Evolutionary conservation across 2,888 invertebrate species (phyloP), one percentile per base, ranked within the genome.

Genomic region (Chymomyza fuscimana): DNA sequence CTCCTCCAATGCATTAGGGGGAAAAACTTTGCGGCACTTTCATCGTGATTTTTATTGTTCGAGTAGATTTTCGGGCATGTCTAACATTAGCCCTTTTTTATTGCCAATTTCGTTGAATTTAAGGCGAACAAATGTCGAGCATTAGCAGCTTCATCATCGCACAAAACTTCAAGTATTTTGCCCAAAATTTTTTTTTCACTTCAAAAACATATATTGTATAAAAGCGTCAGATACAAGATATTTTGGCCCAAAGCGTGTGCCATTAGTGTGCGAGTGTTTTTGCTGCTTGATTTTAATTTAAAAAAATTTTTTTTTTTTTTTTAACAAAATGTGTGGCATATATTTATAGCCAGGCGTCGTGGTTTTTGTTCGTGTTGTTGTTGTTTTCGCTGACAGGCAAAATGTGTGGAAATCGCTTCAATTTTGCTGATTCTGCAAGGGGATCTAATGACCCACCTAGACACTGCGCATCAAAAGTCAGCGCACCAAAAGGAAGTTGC

Each of bases 61-160:
- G n/a, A 61, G 59, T 78, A 22, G 59, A 65, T 65, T 70, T 73
- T 67, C 50, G 65, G 59, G 68, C 69, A 29, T 67, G 59, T 63
- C 64, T 58, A 67, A 71, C 73, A 81, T 80, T 81, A 86, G 86
- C 84, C 88, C 88, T 86, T 84, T 80, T 86, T 82, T 88, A 86
- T 86, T 84, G 85, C 77, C 87, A 79, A 86, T 86, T 82, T 76
- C 61, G 69, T 76, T 75, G 82, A 86, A 87, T 87, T 73, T 67
- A 79, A 81, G 74, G 73, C 70, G 65, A 72, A 70, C 76, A 81
- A 77, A 76, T 80, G 75, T 79, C 62, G 68, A n/a, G 29, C 63
- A 60, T 63, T 63, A 61, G 29, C 36, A 16, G 46, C 62, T 29
- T 60, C 59, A 58, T 69, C 67, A 15, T 51, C 9, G 15, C 15